phyloP scores from a whole-genome alignment of 2,113 vertebrate genomes.

The Conger conger region DNA sequence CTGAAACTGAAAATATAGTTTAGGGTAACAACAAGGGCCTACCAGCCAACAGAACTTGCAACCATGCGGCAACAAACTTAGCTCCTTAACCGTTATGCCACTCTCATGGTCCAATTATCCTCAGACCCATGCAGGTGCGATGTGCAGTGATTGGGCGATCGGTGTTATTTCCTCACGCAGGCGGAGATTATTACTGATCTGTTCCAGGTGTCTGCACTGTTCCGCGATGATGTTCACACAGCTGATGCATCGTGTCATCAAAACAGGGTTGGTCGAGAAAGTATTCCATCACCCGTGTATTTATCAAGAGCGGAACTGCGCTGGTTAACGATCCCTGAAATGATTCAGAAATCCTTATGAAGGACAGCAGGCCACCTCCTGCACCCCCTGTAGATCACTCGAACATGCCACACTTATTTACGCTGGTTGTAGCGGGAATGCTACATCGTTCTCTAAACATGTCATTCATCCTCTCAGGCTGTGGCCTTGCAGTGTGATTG shows the following conservation, averaged over 20 bases:
- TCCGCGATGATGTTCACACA: neutral
- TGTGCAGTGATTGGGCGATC: neutral
- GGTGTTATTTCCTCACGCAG: neutral
- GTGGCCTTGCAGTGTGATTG: neutral
- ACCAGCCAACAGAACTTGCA: neutral
- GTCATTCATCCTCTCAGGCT: neutral
- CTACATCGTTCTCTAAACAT: neutral
- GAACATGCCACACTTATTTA: too few relatives aligned
- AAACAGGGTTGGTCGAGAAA: neutral
- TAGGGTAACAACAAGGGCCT: neutral
- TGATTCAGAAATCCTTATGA: too few relatives aligned
- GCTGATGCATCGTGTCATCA: neutral
- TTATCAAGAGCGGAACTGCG: neutral
- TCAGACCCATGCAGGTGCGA: neutral
- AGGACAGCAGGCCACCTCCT: too few relatives aligned
- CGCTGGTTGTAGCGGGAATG: too few relatives aligned
- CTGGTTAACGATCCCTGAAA: neutral
- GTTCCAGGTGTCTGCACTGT: neutral
- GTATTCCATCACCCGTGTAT: neutral
- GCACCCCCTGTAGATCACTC: too few relatives aligned
- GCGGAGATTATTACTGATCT: neutral
- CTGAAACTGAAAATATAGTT: neutral
- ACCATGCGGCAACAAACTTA: neutral
- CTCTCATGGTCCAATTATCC: neutral
- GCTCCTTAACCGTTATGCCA: neutral